Percentiles rank a stretch among this genome's conserved stretches.
These are phyloP conservation scores for Elysia crispata DNA, from an alignment of 2,888 invertebrate genomes.

Conservation along the genomic window DNA sequence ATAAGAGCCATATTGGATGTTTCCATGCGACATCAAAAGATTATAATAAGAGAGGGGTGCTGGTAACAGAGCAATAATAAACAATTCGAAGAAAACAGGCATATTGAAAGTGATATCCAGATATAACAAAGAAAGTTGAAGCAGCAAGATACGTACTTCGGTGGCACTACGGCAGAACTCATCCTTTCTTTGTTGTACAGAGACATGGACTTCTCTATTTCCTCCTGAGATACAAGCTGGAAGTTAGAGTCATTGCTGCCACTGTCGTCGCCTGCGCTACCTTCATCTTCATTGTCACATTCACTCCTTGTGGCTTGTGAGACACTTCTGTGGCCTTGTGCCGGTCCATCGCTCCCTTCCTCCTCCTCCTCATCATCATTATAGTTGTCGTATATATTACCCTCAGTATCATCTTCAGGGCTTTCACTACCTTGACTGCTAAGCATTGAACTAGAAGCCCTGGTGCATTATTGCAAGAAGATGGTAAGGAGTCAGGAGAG, in stretches of 20 bases:
- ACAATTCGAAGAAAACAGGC: background rate
- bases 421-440: no score
- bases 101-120: no score
- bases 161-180: slow-evolving; percentile 10
- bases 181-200: slow-evolving; percentile 35
- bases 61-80: background rate
- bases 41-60: no score
- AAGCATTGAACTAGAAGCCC: no score
- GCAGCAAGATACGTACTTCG: slow-evolving; percentile 28
- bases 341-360: slow-evolving; percentile 39
- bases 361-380: background rate
- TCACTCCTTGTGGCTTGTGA: slow-evolving; percentile 22
- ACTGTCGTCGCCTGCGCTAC: background rate
- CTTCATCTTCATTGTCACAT: background rate
- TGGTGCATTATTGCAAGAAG: no score
- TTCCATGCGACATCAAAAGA: no score
- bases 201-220: slow-evolving; percentile 69
- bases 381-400: no score
- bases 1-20: no score
- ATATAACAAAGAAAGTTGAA: no score
- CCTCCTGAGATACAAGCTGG: slow-evolving; percentile 75
- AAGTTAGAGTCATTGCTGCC: slow-evolving; percentile 63
- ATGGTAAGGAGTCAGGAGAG: no score
- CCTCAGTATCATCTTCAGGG: no score
- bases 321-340: background rate